Base-by-base conservation (phyloP, 2,797 vertebrate species). In the Rhadinocentrus ornatus region DNA sequence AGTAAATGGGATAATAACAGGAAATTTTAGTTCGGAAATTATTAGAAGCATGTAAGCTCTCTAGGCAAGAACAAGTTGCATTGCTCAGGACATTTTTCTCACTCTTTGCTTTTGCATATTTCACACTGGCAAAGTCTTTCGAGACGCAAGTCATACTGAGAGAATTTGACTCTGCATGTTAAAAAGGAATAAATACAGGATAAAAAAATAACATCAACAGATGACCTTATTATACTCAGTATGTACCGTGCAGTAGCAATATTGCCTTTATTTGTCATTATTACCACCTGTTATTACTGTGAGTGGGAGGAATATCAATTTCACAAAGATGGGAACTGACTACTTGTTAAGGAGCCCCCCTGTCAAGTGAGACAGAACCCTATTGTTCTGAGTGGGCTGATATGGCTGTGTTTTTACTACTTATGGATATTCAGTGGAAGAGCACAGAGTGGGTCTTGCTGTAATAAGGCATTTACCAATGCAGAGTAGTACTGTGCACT, bases 401-500 rank as follows among this genome's bases (percentile, higher is more conserved):
- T 81, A 89, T 88, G 75, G 85, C 81, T 70, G 74, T 85, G 88
- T 89, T 90, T n/a, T 90, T 89, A 87, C 86, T 83, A 88, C 88
- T 91, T 92, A 91, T 90, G 87, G 92, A 90, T 91, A 90, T 90
- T 91, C 86, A 90, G 71, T 78, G 86, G 84, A 81, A 70, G 80
- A 77, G 81, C 77, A 67, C 80, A 60, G 79, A 86, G 79, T 59
- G 20, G 71, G 72, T 84, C 80, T 81, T 67, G 82, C 90, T 87
- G 80, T 92, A 91, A 93, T 91, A 93, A 93, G 91, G 88, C 89
- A 88, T 93, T 94, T 93, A 92, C 88, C 89, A 88, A 91, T 93
- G 88, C 90, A 90, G 93, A 89, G 86, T 87, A 87, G 85, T 87
- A 86, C 92, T 86, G 87, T 88, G 90, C 89, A 54, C 92, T 86